phyloP scores from a whole-genome alignment of 2,113 vertebrate species.

The Mus pahari region DNA sequence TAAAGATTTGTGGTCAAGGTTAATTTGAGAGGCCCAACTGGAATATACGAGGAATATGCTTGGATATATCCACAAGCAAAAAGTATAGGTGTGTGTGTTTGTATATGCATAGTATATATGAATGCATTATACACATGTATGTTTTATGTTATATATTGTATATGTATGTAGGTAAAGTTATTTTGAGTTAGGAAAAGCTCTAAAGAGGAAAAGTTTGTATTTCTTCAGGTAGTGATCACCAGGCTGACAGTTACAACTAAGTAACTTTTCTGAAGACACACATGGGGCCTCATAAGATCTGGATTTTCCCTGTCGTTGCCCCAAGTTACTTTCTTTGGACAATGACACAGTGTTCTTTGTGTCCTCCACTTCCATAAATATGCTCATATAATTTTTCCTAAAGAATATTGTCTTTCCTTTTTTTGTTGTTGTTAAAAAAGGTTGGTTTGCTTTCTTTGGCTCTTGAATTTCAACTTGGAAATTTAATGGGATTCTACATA shows the following conservation, averaged over 20 bases:
- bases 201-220: constrained; percentile 1
- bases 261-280: not conserved
- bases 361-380: constrained; percentile 3
- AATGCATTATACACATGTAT: not conserved
- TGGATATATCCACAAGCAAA: not conserved
- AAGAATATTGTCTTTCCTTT: not conserved
- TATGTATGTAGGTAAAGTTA: not conserved
- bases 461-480: not conserved
- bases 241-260: not conserved
- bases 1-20: not conserved
- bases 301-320: constrained; percentile 25
- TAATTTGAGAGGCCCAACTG: not conserved
- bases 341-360: not conserved
- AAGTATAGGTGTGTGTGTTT: not conserved
- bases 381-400: not conserved
- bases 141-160: not conserved
- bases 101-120: too few species aligned
- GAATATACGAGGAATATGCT: not conserved
- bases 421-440: not conserved
- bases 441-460: not conserved
- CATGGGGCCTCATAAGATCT: not conserved
- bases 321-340: not conserved
- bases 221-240: not conserved
- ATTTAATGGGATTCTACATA: not conserved
- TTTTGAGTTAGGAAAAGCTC: constrained; percentile 22